Percentiles rank a stretch among this genome's conserved stretches.
These are phyloP conservation scores for Xiphophorus couchianus DNA, from an alignment of 2,113 vertebrate species.

Conservation along the genomic window DNA sequence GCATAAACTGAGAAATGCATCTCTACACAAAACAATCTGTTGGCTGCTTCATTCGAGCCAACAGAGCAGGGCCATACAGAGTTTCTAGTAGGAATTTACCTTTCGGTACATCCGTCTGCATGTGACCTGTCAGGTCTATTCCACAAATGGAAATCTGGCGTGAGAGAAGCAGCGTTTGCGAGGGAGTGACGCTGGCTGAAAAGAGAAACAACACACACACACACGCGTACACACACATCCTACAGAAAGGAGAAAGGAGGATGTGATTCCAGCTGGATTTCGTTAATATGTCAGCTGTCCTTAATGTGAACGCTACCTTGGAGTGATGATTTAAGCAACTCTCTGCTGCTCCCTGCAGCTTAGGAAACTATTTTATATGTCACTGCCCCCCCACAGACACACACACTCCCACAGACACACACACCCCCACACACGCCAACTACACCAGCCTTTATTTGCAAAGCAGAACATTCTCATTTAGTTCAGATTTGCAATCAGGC, in stretches of 20 bases:
- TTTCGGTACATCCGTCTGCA: neutral
- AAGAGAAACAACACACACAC: neutral
- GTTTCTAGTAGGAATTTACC: neutral
- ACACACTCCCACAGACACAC: no score
- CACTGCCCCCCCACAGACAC: neutral
- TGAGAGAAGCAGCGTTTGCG: neutral
- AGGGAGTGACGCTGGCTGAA: neutral
- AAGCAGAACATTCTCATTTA: no score
- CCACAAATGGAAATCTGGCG: neutral
- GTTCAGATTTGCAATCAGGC: no score
- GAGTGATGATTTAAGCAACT: neutral
- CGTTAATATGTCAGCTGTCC: slow-evolving; percentile 3
- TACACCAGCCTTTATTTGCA: no score
- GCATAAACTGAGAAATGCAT: neutral
- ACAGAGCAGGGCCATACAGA: neutral
- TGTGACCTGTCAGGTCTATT: neutral
- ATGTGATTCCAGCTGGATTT: slow-evolving; percentile 11
- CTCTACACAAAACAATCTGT: neutral
- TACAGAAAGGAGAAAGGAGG: neutral
- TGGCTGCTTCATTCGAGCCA: neutral
- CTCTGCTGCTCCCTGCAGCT: neutral
- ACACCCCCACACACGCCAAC: no score
- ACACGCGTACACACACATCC: neutral
- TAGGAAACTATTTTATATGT: neutral
- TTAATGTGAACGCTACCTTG: slow-evolving; percentile 1